Percentiles rank a stretch among this genome's conserved stretches.
Evolutionary conservation across 2,113 vertebrate genomes (phyloP).

Genomic region (Grammomys surdaster): DNA sequence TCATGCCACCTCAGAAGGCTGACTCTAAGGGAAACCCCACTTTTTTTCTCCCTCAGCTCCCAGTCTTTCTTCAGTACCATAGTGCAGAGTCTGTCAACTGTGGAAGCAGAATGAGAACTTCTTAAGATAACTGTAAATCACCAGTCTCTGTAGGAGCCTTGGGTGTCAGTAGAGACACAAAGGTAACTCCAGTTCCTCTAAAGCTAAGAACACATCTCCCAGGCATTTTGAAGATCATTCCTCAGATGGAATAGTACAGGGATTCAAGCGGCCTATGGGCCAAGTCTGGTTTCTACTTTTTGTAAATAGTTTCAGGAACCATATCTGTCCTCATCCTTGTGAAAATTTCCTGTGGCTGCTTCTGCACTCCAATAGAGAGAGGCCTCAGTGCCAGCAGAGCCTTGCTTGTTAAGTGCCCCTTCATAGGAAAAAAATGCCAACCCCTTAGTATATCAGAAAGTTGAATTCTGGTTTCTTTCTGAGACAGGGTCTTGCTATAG

Average conservation of each 20-base stretch:
- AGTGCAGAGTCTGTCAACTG: neutral
- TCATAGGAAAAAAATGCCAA: neutral
- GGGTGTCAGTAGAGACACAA: slow-evolving; percentile 28
- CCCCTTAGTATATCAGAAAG: neutral
- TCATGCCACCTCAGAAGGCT: neutral
- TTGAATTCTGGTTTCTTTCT: neutral
- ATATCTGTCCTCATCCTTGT: neutral
- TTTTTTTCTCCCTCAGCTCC: neutral
- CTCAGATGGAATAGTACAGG: neutral
- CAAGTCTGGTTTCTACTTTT: neutral
- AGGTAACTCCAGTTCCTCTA: neutral
- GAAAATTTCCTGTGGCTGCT: neutral
- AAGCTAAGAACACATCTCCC: neutral
- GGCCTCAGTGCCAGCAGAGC: neutral
- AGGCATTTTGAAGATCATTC: neutral
- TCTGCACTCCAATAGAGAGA: neutral
- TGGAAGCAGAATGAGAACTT: neutral
- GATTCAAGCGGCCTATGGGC: neutral
- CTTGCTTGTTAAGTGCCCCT: neutral
- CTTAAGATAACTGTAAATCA: neutral
- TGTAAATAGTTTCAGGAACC: neutral
- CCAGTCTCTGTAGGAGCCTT: neutral
- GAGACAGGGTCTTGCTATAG: neutral
- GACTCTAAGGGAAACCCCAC: neutral
- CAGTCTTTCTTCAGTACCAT: neutral